Conservation (phyloP, 2,888 invertebrate genomes). For the Diplolepis rosae region DNA sequence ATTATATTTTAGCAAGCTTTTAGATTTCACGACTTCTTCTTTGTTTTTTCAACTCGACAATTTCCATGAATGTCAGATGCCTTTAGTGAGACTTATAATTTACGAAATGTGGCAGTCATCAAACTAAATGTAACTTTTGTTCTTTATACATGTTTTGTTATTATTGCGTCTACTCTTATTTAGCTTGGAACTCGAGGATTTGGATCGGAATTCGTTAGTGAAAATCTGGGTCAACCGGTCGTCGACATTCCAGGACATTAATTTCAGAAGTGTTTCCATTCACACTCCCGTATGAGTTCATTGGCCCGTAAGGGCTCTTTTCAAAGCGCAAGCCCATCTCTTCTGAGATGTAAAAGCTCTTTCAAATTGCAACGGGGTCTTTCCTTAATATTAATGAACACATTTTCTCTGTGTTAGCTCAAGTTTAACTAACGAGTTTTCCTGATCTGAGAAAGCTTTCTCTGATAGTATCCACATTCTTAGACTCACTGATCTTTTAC, state of each 20-base stretch:
- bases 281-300: conserved; percentile 54
- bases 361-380: conserved; percentile 50
- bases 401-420: conserved; percentile 53
- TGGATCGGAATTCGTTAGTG: conserved; percentile 30
- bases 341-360: conserved; percentile 52
- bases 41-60: too few species aligned
- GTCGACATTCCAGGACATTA: conserved; percentile 60
- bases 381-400: conserved; percentile 65
- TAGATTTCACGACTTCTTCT: too few species aligned
- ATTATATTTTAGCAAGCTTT: too few species aligned
- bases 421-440: conserved; percentile 41
- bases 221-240: conserved; percentile 59
- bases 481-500: not conserved
- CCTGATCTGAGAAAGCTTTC: conserved; percentile 34
- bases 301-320: conserved; percentile 54
- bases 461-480: not conserved
- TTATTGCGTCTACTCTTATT: conserved; percentile 17
- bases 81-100: too few species aligned
- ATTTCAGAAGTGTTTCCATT: conserved; percentile 61
- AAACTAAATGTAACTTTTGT: not conserved
- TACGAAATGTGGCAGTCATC: too few species aligned
- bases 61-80: too few species aligned
- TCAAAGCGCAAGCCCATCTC: conserved; percentile 51
- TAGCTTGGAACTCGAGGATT: not conserved
- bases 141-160: not conserved